Evolutionary conservation across 2,113 vertebrate genomes (phyloP).

Genomic region (Pheucticus melanocephalus): DNA sequence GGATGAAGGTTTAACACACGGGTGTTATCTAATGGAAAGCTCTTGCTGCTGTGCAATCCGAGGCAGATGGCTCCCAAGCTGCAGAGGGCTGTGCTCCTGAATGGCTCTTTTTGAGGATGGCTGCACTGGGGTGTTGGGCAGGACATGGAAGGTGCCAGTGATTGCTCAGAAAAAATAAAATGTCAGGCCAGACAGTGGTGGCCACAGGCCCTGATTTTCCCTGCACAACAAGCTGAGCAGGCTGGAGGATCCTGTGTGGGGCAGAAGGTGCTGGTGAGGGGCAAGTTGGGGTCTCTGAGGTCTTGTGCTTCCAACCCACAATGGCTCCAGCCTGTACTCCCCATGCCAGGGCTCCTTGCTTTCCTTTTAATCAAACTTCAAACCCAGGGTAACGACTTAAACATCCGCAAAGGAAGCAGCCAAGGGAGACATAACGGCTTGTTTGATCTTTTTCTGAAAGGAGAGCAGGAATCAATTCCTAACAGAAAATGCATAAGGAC

Average conservation of each 20-base stretch:
- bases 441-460: constrained; percentile 65
- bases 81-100: background rate
- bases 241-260: background rate
- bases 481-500: background rate
- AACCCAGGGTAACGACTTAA: background rate
- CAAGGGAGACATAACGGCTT: constrained; percentile 2
- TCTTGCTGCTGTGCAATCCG: fast-evolving
- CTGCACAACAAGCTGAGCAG: background rate
- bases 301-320: background rate
- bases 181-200: background rate
- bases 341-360: background rate
- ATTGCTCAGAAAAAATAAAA: background rate
- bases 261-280: fast-evolving
- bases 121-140: background rate
- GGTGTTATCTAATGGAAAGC: background rate
- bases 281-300: fast-evolving
- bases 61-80: background rate
- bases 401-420: background rate
- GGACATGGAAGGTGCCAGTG: background rate
- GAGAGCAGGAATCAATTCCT: constrained; percentile 48
- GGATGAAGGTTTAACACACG: background rate
- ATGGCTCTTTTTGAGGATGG: background rate
- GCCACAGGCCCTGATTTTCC: fast-evolving
- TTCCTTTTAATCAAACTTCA: constrained; percentile 13
- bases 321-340: background rate